phyloP scores from a whole-genome alignment of 2,113 vertebrate species.

The Vimba vimba region DNA sequence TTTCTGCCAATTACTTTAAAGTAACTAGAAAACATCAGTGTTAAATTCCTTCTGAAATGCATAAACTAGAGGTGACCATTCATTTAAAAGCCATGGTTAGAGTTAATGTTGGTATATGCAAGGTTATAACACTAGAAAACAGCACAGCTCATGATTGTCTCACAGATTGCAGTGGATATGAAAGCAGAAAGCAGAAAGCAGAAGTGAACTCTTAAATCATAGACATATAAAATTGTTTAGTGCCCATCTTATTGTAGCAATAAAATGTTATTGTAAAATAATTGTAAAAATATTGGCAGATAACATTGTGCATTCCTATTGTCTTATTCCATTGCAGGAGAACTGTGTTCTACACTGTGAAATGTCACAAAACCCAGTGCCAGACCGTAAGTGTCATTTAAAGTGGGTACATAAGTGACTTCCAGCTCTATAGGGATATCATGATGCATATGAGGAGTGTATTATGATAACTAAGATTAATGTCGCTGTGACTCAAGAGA shows the following conservation, averaged over 20 bases:
- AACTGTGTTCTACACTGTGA: slow-evolving; percentile 46
- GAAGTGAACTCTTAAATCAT: background rate
- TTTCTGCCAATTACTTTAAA: slow-evolving; percentile 1
- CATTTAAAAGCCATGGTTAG: background rate
- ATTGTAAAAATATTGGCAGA: background rate
- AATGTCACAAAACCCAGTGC: slow-evolving; percentile 57
- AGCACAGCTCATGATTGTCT: background rate
- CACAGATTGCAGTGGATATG: background rate
- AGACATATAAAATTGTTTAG: background rate
- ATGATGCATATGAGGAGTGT: slow-evolving; percentile 39
- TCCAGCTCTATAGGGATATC: slow-evolving; percentile 50
- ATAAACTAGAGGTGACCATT: background rate
- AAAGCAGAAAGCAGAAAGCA: background rate
- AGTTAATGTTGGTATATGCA: background rate
- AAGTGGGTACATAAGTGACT: slow-evolving; percentile 41
- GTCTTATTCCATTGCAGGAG: background rate
- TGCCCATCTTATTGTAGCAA: background rate
- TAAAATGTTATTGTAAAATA: slow-evolving; percentile 27
- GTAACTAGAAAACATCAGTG: slow-evolving; percentile 13
- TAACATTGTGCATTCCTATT: background rate
- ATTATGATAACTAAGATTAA: slow-evolving; percentile 60
- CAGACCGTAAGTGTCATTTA: slow-evolving; percentile 36
- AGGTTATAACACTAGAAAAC: background rate
- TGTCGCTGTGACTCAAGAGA: slow-evolving; percentile 34
- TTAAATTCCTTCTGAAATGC: slow-evolving; percentile 15